Evolutionary conservation across 2,113 vertebrate species (phyloP).

Genomic region (Phalacrocorax aristotelis): DNA sequence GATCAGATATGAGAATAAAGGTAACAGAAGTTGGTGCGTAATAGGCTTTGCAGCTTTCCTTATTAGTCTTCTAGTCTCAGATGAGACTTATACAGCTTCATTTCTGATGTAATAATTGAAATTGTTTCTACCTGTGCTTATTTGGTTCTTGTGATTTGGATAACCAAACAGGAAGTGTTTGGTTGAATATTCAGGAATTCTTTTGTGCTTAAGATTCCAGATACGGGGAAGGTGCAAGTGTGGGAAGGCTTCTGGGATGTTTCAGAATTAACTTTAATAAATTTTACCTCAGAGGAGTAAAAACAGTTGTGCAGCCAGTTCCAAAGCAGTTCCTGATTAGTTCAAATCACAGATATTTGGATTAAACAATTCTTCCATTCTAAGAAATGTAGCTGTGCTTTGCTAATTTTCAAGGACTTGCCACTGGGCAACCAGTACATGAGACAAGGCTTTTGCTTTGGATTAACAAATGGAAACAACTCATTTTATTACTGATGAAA

Average conservation of each 20-base stretch:
- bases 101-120: slow-evolving; percentile 10
- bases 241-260: not conserved
- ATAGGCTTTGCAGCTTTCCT: slow-evolving; percentile 25
- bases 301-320: not conserved
- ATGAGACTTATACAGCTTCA: slow-evolving; percentile 16
- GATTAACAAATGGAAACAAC: not conserved
- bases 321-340: not conserved
- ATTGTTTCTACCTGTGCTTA: not conserved
- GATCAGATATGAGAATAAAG: not conserved
- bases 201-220: not conserved
- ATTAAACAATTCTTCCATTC: not conserved
- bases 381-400: not conserved
- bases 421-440: not conserved
- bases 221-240: not conserved
- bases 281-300: not conserved
- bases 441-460: not conserved
- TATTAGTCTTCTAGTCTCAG: slow-evolving; percentile 1
- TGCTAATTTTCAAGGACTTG: not conserved
- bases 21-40: slow-evolving; percentile 4
- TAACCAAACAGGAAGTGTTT: not conserved
- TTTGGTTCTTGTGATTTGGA: not conserved
- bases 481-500: not conserved
- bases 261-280: not conserved
- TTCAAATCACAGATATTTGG: not conserved
- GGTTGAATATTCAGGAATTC: not conserved